Evolutionary conservation across 2,888 invertebrate genomes (phyloP).

Genomic region (Anodontia alba): DNA sequence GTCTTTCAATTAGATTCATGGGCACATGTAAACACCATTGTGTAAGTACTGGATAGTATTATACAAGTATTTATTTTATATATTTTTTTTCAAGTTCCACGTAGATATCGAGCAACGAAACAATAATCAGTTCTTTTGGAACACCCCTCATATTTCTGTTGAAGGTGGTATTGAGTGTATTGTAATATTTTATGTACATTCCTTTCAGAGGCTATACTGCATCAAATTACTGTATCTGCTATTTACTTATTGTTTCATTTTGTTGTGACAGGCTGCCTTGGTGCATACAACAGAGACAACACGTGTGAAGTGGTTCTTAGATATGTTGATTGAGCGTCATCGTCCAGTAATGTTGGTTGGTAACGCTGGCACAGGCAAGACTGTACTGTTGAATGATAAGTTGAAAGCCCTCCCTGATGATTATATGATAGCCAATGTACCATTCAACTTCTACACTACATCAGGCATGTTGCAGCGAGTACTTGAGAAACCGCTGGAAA

Average conservation of each 20-base stretch:
- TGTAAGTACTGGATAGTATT: too few species aligned
- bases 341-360: slow-evolving; percentile 98
- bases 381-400: slow-evolving; percentile 95
- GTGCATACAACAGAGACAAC: slow-evolving; percentile 98
- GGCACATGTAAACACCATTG: too few species aligned
- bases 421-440: slow-evolving; percentile 95
- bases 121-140: too few species aligned
- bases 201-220: too few species aligned
- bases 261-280: slow-evolving; percentile 90
- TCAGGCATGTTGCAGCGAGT: slow-evolving; percentile 90
- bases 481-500: slow-evolving; percentile 96
- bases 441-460: slow-evolving; percentile 98
- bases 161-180: too few species aligned
- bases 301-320: slow-evolving; percentile 94
- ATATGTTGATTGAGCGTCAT: slow-evolving; percentile 93
- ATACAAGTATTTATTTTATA: too few species aligned
- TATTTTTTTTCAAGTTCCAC: too few species aligned
- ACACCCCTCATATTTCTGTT: too few species aligned
- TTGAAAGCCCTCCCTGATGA: slow-evolving; percentile 91
- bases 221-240: too few species aligned
- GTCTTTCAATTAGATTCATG: too few species aligned
- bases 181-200: too few species aligned
- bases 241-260: not conserved
- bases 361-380: slow-evolving; percentile 97
- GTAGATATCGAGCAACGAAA: too few species aligned